Base-by-base conservation (phyloP, 2,888 invertebrate species). In the Scrobipalpa costella region DNA sequence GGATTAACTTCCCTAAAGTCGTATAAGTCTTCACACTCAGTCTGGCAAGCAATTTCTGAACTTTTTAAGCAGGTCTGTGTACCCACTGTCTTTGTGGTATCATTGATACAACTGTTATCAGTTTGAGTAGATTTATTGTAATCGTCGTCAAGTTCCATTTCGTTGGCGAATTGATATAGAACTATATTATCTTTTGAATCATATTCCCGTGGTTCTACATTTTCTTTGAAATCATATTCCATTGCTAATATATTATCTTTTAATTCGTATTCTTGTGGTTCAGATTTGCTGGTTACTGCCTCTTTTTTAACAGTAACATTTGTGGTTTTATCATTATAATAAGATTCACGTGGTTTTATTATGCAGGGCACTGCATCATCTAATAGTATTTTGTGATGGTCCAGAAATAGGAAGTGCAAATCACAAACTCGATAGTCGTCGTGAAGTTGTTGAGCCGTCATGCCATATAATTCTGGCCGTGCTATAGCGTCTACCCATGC, bases 11-110 rank as follows among this genome's bases (percentile, higher is more conserved):
- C 19, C 52, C 61, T 52, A 36, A 34, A 5, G 5, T 27, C 7
- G 13, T 50, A n/a, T 52, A 6, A 19, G 11, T 21, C 17, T 21
- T 50, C 52, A 7, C 13, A 13, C 13, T 52, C 61, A 21, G 61
- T 61, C 52, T 61, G 61, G 19, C 50, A 50, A 21, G 61, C 61
- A 19, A 61, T 61, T 52, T 61, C 61, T 19, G 11, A 52, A 11
- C 52, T 61, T 50, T 21, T 21, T 19, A 61, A 36, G 36, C 6
- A 15, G 19, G 59, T 38, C 9, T 34, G 36, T 38, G n/a, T n/a
- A n/a, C n/a, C n/a, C n/a, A 17, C 15, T 19, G 59, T 60, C 47
- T 60, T 40, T 17, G 58, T 58, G 9, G 19, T 13, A 21, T 21
- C 49, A 9, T 27, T 49, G n/a, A 33, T 11, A 49, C 13, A 15